Conservation (phyloP, 2,797 vertebrate genomes). For the Brachyalestes nurse region DNA sequence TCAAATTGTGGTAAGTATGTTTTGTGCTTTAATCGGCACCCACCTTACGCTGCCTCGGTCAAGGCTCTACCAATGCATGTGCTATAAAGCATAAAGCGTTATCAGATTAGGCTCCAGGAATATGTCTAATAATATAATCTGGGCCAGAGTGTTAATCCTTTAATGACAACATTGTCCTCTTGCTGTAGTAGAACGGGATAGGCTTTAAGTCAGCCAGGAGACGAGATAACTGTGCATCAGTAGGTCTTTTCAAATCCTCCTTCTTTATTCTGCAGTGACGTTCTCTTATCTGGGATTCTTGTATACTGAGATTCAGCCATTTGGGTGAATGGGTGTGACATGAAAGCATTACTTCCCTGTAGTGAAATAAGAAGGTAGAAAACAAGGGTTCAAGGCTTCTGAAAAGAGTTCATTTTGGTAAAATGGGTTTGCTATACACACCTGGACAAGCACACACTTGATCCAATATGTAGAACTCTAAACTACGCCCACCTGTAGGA, state of each 20-base stretch:
- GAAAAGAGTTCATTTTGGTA: not conserved
- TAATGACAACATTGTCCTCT: constrained; percentile 52
- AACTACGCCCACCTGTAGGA: not conserved
- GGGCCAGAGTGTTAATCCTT: constrained; percentile 69
- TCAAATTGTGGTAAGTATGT: not conserved
- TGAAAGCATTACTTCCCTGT: not conserved
- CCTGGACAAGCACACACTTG: not conserved
- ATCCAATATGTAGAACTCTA: not conserved
- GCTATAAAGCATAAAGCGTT: constrained; percentile 44
- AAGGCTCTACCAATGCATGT: not conserved
- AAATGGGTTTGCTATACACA: not conserved
- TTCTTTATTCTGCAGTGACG: not conserved
- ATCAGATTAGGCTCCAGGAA: constrained; percentile 75
- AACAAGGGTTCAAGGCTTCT: not conserved
- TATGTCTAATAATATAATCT: constrained; percentile 71
- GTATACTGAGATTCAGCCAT: not conserved
- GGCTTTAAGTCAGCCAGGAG: not conserved
- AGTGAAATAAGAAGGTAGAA: not conserved
- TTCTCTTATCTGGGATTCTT: not conserved
- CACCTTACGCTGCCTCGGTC: not conserved
- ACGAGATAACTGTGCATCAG: not conserved
- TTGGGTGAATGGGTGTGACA: not conserved
- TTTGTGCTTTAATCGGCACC: not conserved
- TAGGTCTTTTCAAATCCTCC: not conserved
- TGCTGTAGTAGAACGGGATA: constrained; percentile 43